phyloP scores from a whole-genome alignment of 2,797 vertebrate genomes.

The Rhinatrema bivittatum region DNA sequence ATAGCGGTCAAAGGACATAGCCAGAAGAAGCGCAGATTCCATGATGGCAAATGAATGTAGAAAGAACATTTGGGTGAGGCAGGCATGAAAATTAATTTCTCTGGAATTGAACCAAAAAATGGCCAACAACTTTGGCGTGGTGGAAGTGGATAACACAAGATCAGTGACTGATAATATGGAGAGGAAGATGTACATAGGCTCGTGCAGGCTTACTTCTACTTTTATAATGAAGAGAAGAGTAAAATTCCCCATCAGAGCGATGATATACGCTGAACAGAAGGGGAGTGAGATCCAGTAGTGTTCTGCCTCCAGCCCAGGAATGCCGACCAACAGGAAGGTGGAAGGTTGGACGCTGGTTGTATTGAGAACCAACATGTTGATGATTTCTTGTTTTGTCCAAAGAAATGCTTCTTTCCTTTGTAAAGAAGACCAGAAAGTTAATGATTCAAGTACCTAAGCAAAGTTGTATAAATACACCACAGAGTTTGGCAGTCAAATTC shows the following conservation, averaged over 20 bases:
- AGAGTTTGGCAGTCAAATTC: too few relatives aligned
- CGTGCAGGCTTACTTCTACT: conserved; percentile 31
- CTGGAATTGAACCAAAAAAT: conserved; percentile 23
- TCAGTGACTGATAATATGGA: conserved; percentile 51
- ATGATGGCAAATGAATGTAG: conserved; percentile 37
- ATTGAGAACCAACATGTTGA: conserved; percentile 14
- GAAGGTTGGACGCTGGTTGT: not conserved
- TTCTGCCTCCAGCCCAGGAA: conserved; percentile 20
- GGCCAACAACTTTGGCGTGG: conserved; percentile 46
- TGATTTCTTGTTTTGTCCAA: conserved; percentile 43
- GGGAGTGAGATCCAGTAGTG: conserved; percentile 25
- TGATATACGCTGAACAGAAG: conserved; percentile 16
- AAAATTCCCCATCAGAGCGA: conserved; percentile 23
- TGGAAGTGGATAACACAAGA: conserved; percentile 40
- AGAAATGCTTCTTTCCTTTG: not conserved
- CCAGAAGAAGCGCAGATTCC: conserved; percentile 30
- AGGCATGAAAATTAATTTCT: conserved; percentile 13
- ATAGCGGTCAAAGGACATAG: conserved; percentile 58
- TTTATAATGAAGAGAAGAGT: conserved; percentile 20
- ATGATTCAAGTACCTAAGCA: too few relatives aligned
- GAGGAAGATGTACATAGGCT: conserved; percentile 59
- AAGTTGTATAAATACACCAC: too few relatives aligned
- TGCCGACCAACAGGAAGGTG: conserved; percentile 20
- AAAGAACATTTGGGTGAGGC: conserved; percentile 59
- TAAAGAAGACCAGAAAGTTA: not conserved